Base-by-base conservation (phyloP, 1,140 invertebrate species). In the Chymomyza costata region DNA sequence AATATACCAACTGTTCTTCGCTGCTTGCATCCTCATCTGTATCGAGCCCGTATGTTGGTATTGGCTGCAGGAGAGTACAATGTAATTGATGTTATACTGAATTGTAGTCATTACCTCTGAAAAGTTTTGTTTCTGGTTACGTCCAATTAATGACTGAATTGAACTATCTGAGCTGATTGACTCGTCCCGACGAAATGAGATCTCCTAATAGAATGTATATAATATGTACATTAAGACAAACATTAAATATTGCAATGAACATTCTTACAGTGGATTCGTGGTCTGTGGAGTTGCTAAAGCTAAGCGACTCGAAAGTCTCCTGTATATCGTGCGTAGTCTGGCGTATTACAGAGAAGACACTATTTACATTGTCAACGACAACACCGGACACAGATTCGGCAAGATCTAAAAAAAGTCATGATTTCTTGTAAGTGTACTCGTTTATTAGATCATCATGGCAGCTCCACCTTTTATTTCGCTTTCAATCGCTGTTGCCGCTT, bases 1-100 rank as follows among this genome's bases (percentile, higher is more conserved):
- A 84, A 66, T 90, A 88, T 40, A 88, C 89, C 39, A 91, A 65
- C 63, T 90, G 89, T 63, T 88, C 86, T 82, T 89, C 86, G 76
- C 83, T 84, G 54, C 88, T 86, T 18, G 85, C 83, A 62, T 84
- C 83, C 34, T 80, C 81, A 40, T 86, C 85, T 13, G 70, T 44
- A n/a, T n/a, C n/a, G n/a, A n/a, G n/a, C n/a, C n/a, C n/a, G 1
- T 25, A 25, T 13, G 19, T 25, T 25, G 17, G 3, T 43, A 38
- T 6, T n/a, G n/a, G n/a, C n/a, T n/a, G n/a, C n/a, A n/a, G n/a
- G n/a, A n/a, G n/a, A n/a, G n/a, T n/a, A n/a, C n/a, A n/a, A n/a
- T n/a, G n/a, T n/a, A n/a, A n/a, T n/a, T n/a, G n/a, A n/a, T n/a
- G n/a, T n/a, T n/a, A n/a, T n/a, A n/a, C n/a, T n/a, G n/a, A n/a